These are phyloP conservation scores for Fistularia commersonii DNA, from an alignment of 2,797 vertebrate species.

Conservation along the genomic window DNA sequence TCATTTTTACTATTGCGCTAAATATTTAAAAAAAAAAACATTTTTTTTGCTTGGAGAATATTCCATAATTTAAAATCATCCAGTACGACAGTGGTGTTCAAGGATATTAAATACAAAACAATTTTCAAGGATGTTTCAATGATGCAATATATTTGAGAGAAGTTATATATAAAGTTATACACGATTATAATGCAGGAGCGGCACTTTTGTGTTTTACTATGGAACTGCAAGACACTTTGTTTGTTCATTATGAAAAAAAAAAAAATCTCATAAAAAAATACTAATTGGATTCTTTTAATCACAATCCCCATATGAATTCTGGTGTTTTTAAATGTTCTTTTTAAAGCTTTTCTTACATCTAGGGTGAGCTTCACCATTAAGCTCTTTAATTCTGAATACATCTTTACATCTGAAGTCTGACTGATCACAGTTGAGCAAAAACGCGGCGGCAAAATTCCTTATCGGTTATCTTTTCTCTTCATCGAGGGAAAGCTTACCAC, in stretches of 20 bases:
- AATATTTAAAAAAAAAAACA: too few relatives aligned
- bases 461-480: too few relatives aligned
- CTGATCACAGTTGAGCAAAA: too few relatives aligned
- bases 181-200: conserved; percentile 7
- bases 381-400: too few relatives aligned
- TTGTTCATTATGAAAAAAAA: conserved; percentile 5
- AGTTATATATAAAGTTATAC: conserved; percentile 25
- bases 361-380: neutral
- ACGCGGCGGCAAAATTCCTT: too few relatives aligned
- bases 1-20: too few relatives aligned
- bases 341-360: conserved; percentile 11
- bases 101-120: too few relatives aligned
- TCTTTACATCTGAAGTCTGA: too few relatives aligned
- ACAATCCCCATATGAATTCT: conserved; percentile 46
- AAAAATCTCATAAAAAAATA: conserved; percentile 41
- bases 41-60: too few relatives aligned
- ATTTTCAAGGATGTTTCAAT: neutral
- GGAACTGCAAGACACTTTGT: conserved; percentile 10
- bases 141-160: conserved; percentile 17
- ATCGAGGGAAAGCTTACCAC: too few relatives aligned
- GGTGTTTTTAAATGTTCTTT: conserved; percentile 13
- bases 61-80: too few relatives aligned
- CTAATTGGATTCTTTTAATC: conserved; percentile 21
- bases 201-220: conserved; percentile 7
- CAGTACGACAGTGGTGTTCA: too few relatives aligned